Evolutionary conservation across 2,113 vertebrate genomes (phyloP).

Genomic region (Osmerus eperlanus): DNA sequence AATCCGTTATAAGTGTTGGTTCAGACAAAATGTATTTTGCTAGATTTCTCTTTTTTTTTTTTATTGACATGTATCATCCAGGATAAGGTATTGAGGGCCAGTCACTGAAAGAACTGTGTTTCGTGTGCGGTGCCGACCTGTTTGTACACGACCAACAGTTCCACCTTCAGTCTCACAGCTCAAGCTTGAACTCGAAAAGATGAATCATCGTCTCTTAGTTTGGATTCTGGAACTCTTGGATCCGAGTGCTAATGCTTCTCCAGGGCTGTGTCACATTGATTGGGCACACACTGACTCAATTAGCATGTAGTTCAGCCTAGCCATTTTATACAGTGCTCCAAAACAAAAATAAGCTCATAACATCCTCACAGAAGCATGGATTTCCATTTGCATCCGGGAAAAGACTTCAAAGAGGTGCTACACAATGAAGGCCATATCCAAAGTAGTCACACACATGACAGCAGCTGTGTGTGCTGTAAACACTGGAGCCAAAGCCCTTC

Average conservation of each 20-base stretch:
- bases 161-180: slow-evolving; percentile 7
- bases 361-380: slow-evolving; percentile 11
- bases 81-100: too few relatives aligned
- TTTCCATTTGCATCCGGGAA: too few relatives aligned
- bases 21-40: too few relatives aligned
- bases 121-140: neutral
- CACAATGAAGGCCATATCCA: too few relatives aligned
- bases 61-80: too few relatives aligned
- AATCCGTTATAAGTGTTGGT: too few relatives aligned
- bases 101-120: neutral
- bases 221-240: slow-evolving; percentile 8
- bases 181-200: slow-evolving; percentile 6
- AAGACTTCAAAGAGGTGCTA: too few relatives aligned
- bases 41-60: too few relatives aligned
- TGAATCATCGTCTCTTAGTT: slow-evolving; percentile 26
- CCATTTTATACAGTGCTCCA: slow-evolving; percentile 2
- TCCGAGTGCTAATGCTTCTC: slow-evolving; percentile 14
- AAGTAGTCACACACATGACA: too few relatives aligned
- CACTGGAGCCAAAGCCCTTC: too few relatives aligned
- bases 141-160: neutral
- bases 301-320: slow-evolving; percentile 40
- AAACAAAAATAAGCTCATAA: neutral
- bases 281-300: slow-evolving; percentile 18
- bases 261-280: slow-evolving; percentile 19
- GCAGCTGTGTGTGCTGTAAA: too few relatives aligned